These are phyloP conservation scores for Noctuana brunneofusca DNA, from an alignment of 2,888 invertebrate genomes.

Conservation along the genomic window DNA sequence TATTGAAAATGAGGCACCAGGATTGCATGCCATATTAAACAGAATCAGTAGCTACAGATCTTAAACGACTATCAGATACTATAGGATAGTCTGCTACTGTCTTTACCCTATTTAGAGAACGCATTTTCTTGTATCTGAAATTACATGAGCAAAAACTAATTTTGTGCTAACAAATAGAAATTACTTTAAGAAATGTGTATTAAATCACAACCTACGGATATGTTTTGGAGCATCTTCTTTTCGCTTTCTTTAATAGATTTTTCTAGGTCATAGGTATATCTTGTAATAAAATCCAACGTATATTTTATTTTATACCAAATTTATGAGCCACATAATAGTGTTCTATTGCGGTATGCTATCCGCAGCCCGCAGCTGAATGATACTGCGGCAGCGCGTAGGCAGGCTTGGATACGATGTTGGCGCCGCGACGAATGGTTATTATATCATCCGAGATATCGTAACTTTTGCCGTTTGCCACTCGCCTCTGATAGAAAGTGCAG, in stretches of 20 bases:
- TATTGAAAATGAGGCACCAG: too few species aligned
- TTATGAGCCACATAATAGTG: neutral
- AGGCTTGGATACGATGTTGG: conserved; percentile 40
- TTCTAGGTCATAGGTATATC: neutral
- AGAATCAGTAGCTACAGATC: too few species aligned
- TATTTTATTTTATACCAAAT: neutral
- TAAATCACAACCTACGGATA: too few species aligned
- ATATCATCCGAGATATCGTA: conserved; percentile 75
- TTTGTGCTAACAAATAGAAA: too few species aligned
- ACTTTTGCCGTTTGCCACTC: conserved; percentile 70
- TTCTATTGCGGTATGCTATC: conserved; percentile 3
- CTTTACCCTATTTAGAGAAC: too few species aligned
- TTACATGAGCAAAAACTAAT: too few species aligned
- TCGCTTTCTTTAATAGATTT: neutral
- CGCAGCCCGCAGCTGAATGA: conserved; percentile 11
- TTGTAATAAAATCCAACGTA: neutral
- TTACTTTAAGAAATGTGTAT: too few species aligned
- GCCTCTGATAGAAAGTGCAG: conserved; percentile 63
- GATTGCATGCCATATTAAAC: too few species aligned
- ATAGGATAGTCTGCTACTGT: too few species aligned
- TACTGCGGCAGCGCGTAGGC: conserved; percentile 41
- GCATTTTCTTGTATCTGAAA: too few species aligned
- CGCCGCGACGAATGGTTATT: conserved; percentile 45
- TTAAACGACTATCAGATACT: too few species aligned
- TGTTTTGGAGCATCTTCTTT: too few species aligned